These are phyloP conservation scores for Electrona antarctica DNA, from an alignment of 2,113 vertebrate species.

Conservation along the genomic window DNA sequence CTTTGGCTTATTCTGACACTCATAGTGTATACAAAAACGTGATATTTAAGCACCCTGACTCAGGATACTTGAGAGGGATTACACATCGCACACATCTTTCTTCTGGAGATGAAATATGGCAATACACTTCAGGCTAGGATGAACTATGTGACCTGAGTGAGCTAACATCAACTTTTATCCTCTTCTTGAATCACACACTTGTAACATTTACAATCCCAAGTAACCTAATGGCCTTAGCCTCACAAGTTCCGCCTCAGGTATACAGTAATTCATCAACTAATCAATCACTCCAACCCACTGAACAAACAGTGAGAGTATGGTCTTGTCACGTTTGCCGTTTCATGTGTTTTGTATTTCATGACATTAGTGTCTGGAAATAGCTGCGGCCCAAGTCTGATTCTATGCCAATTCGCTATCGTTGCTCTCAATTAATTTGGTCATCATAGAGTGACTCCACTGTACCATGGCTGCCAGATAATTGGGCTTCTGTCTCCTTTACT, in stretches of 20 bases:
- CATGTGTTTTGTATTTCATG: conserved; percentile 10
- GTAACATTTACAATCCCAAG: conserved; percentile 11
- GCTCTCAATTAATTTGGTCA: conserved; percentile 49
- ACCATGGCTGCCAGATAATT: conserved; percentile 38
- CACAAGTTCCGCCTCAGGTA: neutral
- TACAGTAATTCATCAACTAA: conserved; percentile 15
- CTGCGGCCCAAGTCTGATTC: conserved; percentile 46
- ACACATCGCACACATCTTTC: conserved; percentile 28
- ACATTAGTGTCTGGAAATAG: conserved; percentile 33
- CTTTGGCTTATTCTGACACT: neutral
- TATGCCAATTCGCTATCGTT: conserved; percentile 24
- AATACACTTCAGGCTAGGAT: conserved; percentile 24
- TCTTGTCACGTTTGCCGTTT: neutral
- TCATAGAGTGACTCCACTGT: conserved; percentile 47
- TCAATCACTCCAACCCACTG: neutral
- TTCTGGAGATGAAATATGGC: conserved; percentile 55
- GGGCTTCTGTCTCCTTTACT: conserved; percentile 40
- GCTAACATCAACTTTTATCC: conserved; percentile 26
- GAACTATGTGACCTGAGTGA: conserved; percentile 22
- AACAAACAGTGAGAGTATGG: neutral
- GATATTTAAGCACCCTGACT: conserved; percentile 17
- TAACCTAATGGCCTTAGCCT: neutral
- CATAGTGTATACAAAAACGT: conserved; percentile 29
- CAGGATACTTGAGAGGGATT: conserved; percentile 35
- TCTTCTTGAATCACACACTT: conserved; percentile 29